Percentiles rank a stretch among this genome's conserved stretches.
Conservation (phyloP, 2,113 vertebrate species). For the Galbula dea region DNA sequence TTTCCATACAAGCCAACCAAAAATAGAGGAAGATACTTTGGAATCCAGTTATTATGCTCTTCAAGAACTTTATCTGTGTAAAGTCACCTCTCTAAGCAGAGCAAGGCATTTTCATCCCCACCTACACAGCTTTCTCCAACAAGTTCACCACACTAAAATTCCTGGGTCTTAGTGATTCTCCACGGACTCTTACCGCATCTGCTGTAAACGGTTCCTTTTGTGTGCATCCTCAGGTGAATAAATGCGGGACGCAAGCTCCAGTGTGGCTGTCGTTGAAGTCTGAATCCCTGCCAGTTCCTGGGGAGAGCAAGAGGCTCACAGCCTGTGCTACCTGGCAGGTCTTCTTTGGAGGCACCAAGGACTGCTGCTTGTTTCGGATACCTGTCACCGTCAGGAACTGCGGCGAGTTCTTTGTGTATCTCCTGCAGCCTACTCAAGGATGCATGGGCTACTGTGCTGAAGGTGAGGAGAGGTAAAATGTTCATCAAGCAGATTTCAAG, state of each 20-base stretch:
- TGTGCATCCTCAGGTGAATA: constrained; percentile 77
- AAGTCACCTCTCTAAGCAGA: neutral
- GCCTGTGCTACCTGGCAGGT: constrained; percentile 78
- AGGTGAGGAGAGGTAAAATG: constrained; percentile 56
- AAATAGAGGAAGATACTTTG: neutral
- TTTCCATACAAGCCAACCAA: neutral
- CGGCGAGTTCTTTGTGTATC: constrained; percentile 75
- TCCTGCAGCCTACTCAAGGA: constrained; percentile 75
- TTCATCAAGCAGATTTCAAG: neutral
- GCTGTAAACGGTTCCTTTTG: neutral
- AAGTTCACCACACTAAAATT: neutral
- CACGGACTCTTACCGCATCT: accelerated
- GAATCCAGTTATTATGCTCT: neutral
- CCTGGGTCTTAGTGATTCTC: neutral
- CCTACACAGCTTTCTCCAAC: neutral
- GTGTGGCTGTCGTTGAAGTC: constrained; percentile 80
- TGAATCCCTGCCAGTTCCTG: constrained; percentile 48
- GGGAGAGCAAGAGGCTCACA: constrained; percentile 54
- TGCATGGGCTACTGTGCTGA: constrained; percentile 80
- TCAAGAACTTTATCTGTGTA: neutral
- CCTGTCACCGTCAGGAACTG: constrained; percentile 74
- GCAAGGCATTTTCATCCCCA: neutral
- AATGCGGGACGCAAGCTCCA: constrained; percentile 82
- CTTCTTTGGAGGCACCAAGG: constrained; percentile 65
- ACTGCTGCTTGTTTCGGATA: constrained; percentile 77